phyloP scores from a whole-genome alignment of 92 coral and sea anemone genomes.

The Porites lobata region DNA sequence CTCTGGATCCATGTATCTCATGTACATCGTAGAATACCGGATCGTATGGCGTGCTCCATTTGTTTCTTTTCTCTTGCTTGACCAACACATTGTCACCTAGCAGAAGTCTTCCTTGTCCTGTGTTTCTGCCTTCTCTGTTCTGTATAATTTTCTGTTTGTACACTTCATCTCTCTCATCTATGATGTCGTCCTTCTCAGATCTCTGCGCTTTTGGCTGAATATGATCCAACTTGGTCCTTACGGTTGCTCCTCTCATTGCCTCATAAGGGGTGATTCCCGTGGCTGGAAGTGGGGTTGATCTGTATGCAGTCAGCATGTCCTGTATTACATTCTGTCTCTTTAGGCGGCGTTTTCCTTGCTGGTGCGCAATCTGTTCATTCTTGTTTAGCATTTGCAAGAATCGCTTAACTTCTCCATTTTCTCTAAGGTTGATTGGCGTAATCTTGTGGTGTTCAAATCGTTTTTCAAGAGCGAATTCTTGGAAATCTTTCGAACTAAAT shows the following conservation, averaged over 20 bases:
- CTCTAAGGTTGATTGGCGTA: conserved; percentile 72
- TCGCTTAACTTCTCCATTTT: conserved; percentile 66
- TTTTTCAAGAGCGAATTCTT: conserved; percentile 61
- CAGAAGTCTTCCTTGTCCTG: conserved; percentile 57
- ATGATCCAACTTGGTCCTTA: conserved; percentile 72
- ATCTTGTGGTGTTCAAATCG: conserved; percentile 66
- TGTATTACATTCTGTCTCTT: conserved; percentile 63
- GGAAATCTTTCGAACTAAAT: conserved; percentile 72
- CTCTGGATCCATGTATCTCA: conserved; percentile 42
- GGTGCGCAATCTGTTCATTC: conserved; percentile 72
- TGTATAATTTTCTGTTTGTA: conserved; percentile 73
- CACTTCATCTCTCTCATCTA: conserved; percentile 64
- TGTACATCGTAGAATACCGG: conserved; percentile 60
- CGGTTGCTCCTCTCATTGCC: conserved; percentile 61
- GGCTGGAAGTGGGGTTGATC: conserved; percentile 79
- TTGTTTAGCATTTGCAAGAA: conserved; percentile 78
- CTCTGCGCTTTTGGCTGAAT: conserved; percentile 33
- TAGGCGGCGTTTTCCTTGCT: conserved; percentile 60
- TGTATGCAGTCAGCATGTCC: conserved; percentile 74
- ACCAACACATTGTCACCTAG: conserved; percentile 80
- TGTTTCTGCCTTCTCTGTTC: conserved; percentile 64
- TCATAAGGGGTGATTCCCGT: conserved; percentile 72
- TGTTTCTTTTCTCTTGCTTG: conserved; percentile 59
- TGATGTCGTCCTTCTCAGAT: conserved; percentile 47
- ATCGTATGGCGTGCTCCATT: conserved; percentile 74